A percentile compares a stretch with the other conserved stretches of the same genome.
These are phyloP conservation scores for Tragelaphus scriptus DNA, from an alignment of 2,113 vertebrate species.

Conservation along the genomic window DNA sequence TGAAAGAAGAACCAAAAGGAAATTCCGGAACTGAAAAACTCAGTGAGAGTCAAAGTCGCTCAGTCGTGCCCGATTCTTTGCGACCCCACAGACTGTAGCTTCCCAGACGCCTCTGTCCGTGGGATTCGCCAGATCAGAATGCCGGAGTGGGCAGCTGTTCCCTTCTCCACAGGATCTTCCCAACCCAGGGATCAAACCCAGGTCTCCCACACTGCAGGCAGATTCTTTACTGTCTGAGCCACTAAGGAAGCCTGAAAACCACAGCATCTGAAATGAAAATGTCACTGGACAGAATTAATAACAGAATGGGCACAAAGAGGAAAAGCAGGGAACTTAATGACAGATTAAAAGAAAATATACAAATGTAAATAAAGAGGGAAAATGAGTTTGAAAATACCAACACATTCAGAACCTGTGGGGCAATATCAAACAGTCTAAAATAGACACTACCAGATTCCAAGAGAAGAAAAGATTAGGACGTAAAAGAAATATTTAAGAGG, in stretches of 20 bases:
- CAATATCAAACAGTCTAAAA: not conserved
- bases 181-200: not conserved
- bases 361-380: not conserved
- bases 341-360: not conserved
- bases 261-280: not conserved
- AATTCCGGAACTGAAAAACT: not conserved
- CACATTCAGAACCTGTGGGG: not conserved
- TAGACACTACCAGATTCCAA: not conserved
- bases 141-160: not conserved
- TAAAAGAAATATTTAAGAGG: not conserved
- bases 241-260: not conserved
- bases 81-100: not conserved
- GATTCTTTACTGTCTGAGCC: not conserved
- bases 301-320: not conserved
- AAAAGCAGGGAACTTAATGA: not conserved
- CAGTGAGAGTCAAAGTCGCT: not conserved
- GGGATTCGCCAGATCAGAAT: not conserved
- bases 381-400: not conserved
- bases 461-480: not conserved
- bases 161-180: not conserved
- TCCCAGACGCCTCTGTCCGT: not conserved
- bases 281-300: not conserved
- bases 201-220: not conserved
- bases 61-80: not conserved
- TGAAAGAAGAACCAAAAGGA: not conserved